Conservation (phyloP, 2,888 invertebrate species). For the Ypsolopha scabrella region DNA sequence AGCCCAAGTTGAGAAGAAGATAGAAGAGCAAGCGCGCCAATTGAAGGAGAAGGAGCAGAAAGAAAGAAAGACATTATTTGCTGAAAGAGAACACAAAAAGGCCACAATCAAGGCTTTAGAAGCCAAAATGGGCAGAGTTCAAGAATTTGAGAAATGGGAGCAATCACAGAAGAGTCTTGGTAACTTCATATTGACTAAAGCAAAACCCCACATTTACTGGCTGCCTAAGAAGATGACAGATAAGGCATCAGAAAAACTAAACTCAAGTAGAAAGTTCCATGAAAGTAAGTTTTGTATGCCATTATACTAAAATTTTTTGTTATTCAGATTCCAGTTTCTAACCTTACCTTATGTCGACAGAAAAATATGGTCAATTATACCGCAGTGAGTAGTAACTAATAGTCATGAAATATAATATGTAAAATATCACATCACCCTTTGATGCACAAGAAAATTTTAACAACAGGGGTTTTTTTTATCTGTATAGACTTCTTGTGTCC, state of each 20-base stretch:
- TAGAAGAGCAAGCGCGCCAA: slow-evolving; percentile 90
- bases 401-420: not conserved
- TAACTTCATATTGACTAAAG: slow-evolving; percentile 88
- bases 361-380: slow-evolving; percentile 39
- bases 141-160: slow-evolving; percentile 92
- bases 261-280: slow-evolving; percentile 72
- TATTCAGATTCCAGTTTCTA: not conserved
- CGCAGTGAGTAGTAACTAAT: slow-evolving; percentile 39
- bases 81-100: slow-evolving; percentile 88
- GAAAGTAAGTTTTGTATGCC: slow-evolving; percentile 65
- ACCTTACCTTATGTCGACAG: slow-evolving; percentile 26
- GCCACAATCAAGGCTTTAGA: slow-evolving; percentile 90
- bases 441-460: no score
- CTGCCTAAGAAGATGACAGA: slow-evolving; percentile 83
- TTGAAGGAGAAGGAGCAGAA: slow-evolving; percentile 86
- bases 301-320: not conserved
- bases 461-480: not conserved
- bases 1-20: slow-evolving; percentile 90
- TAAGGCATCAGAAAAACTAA: slow-evolving; percentile 75
- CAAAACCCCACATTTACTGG: slow-evolving; percentile 90
- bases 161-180: slow-evolving; percentile 76
- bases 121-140: slow-evolving; percentile 88
- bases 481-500: not conserved
- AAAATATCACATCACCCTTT: no score
- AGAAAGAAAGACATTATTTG: slow-evolving; percentile 87